These are phyloP conservation scores for Todiramphus chloris DNA, from an alignment of 2,113 vertebrate genomes.

Conservation along the genomic window DNA sequence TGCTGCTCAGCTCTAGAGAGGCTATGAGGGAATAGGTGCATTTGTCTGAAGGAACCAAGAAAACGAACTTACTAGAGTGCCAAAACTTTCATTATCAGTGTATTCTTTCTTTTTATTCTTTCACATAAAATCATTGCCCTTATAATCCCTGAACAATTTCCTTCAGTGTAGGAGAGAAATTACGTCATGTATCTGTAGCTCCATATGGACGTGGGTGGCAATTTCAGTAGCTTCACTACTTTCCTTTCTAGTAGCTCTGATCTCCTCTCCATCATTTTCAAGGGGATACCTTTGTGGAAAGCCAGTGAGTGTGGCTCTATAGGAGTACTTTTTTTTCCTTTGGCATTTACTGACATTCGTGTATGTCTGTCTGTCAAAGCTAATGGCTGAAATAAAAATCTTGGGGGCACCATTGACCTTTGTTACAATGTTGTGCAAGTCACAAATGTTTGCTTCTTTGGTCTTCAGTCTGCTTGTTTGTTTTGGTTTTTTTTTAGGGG, in stretches of 20 bases:
- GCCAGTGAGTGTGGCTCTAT: not conserved
- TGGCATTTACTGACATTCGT: not conserved
- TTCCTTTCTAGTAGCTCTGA: not conserved
- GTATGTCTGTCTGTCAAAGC: not conserved
- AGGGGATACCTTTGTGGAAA: not conserved
- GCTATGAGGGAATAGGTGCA: not conserved
- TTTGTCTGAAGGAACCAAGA: not conserved
- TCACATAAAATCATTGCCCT: not conserved
- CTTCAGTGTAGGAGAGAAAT: not conserved
- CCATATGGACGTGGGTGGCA: not conserved
- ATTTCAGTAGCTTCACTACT: not conserved
- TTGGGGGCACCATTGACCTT: accelerated
- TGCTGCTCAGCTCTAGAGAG: not conserved
- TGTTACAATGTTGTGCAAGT: not conserved
- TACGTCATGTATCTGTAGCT: not conserved
- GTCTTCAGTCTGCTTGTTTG: not conserved
- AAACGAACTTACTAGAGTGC: not conserved
- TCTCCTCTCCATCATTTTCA: not conserved
- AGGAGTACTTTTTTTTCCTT: not conserved
- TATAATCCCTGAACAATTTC: not conserved
- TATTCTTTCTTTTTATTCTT: not conserved
- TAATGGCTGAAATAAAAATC: not conserved
- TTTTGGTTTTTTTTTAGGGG: accelerated
- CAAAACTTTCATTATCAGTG: not conserved
- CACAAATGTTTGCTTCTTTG: not conserved